A percentile compares a stretch with the other conserved stretches of the same genome.
These are phyloP conservation scores for Nothoprocta perdicaria DNA, from an alignment of 2,113 vertebrate genomes.

Conservation along the genomic window DNA sequence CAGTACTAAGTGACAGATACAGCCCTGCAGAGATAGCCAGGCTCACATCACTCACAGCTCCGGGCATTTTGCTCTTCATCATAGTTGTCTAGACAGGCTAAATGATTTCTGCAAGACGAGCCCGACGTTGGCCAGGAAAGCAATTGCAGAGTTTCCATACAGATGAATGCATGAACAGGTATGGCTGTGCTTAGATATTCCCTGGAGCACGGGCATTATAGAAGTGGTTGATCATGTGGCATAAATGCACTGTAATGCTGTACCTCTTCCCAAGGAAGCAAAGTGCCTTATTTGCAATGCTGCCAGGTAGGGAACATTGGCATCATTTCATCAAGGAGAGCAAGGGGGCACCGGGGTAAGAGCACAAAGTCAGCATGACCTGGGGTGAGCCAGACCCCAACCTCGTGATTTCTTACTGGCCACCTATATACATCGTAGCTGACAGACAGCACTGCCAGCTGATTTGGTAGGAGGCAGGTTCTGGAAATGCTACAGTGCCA, in stretches of 20 bases:
- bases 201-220: background rate
- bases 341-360: background rate
- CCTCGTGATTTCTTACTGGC: no score
- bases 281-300: background rate
- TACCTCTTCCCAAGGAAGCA: background rate
- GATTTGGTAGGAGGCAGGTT: background rate
- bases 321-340: background rate
- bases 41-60: background rate
- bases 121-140: background rate
- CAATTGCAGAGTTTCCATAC: conserved; percentile 16
- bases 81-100: conserved; percentile 42
- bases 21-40: background rate
- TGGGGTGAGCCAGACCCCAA: background rate
- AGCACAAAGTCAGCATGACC: rapidly evolving
- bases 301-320: background rate
- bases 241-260: background rate
- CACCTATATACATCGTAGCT: background rate
- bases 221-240: background rate
- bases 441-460: background rate
- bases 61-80: conserved; percentile 27
- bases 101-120: conserved; percentile 31
- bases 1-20: background rate
- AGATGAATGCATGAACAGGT: conserved; percentile 22
- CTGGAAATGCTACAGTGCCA: background rate
- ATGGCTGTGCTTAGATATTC: background rate